Evolutionary conservation across 2,113 vertebrate genomes (phyloP).

Genomic region (Eurypyga helias): DNA sequence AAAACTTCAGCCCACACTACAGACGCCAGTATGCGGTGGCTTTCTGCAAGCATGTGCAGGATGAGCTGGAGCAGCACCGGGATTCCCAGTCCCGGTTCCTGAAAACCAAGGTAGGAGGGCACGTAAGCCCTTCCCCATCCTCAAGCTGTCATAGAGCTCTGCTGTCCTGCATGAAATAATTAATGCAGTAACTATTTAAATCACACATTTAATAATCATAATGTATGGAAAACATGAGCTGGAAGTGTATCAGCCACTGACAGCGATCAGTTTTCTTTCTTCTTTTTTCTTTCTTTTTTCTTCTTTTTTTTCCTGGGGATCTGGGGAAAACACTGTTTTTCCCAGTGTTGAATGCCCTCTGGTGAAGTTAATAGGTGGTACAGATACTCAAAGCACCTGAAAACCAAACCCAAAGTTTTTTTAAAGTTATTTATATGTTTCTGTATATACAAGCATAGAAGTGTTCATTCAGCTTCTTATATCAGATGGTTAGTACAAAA

Average conservation of each 20-base stretch:
- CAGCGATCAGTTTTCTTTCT: background rate
- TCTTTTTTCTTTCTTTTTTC: background rate
- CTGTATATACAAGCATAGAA: background rate
- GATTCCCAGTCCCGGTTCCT: conserved; percentile 80
- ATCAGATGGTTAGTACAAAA: background rate
- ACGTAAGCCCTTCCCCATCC: background rate
- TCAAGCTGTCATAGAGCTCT: background rate
- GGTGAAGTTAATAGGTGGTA: background rate
- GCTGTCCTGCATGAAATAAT: background rate
- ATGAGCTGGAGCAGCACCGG: conserved; percentile 84
- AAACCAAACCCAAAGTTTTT: background rate
- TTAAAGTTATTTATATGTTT: background rate
- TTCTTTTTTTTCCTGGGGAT: too few relatives aligned
- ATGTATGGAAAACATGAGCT: background rate
- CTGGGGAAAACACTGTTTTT: background rate
- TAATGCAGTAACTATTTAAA: background rate
- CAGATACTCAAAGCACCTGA: background rate
- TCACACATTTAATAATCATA: background rate
- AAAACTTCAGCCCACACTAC: conserved; percentile 85
- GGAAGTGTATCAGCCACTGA: background rate
- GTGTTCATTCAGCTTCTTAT: background rate
- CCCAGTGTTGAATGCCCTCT: background rate
- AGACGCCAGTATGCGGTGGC: conserved; percentile 84
- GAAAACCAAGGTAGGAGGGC: conserved; percentile 80
- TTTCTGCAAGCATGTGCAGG: conserved; percentile 82